Evolutionary conservation across 2,888 invertebrate species (phyloP).

Genomic region (Eudemis profundana): DNA sequence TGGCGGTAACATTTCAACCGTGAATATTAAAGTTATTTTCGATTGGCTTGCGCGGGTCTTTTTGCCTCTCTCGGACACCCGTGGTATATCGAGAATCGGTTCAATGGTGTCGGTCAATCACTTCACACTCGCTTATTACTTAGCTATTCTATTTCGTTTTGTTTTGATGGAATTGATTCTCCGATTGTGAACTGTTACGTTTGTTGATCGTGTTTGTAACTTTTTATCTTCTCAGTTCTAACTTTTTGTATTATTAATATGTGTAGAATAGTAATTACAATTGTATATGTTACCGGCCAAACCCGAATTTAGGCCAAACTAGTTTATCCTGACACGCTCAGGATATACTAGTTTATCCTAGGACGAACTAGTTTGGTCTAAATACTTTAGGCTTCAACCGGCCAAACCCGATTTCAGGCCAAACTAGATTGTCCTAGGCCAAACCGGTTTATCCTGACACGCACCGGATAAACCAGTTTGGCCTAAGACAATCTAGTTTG

Average conservation of each 20-base stretch:
- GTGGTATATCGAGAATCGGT: slow-evolving; percentile 51
- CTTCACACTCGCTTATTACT: slow-evolving; percentile 44
- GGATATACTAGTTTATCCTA: no score
- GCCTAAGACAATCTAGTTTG: no score
- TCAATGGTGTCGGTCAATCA: slow-evolving; percentile 49
- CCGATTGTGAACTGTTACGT: slow-evolving; percentile 26
- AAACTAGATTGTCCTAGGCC: no score
- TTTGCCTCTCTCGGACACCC: slow-evolving; percentile 32
- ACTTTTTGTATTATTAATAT: neutral
- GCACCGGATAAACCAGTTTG: no score
- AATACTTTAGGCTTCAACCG: no score
- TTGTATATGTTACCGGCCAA: no score
- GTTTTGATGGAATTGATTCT: slow-evolving; percentile 25
- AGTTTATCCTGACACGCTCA: no score
- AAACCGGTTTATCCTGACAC: no score
- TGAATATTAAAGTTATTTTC: slow-evolving; percentile 34
- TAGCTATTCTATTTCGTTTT: slow-evolving; percentile 31
- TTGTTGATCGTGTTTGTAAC: neutral
- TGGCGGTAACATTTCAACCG: slow-evolving; percentile 24
- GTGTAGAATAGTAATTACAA: neutral
- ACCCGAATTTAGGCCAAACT: no score
- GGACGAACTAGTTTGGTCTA: no score
- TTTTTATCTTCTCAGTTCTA: neutral
- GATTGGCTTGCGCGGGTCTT: slow-evolving; percentile 37
- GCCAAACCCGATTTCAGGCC: no score